Conservation (phyloP, 2,113 vertebrate genomes). For the Delphinapterus leucas region DNA sequence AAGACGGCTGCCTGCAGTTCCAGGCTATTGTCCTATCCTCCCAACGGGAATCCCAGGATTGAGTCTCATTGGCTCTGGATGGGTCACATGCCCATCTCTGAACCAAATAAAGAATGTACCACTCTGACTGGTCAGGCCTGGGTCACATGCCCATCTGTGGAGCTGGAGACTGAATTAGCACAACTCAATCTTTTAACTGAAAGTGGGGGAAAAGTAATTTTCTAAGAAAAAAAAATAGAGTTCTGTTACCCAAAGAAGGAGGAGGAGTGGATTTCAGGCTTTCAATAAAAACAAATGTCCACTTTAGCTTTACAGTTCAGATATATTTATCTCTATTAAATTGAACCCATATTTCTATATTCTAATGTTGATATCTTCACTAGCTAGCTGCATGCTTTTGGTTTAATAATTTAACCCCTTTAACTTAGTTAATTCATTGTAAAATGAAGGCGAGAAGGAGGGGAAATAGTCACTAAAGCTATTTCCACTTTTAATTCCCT, state of each 20-base stretch:
- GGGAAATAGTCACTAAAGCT: neutral
- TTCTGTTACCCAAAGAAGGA: neutral
- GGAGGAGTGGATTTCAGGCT: neutral
- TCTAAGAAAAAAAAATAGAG: neutral
- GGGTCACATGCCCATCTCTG: too few species aligned
- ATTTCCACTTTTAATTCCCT: neutral
- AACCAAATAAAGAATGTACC: neutral
- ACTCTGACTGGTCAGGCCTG: too few species aligned
- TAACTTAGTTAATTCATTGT: neutral
- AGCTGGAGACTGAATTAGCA: neutral
- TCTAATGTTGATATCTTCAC: neutral
- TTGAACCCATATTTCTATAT: neutral
- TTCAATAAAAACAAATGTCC: neutral
- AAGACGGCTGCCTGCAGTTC: neutral
- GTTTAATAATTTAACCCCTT: neutral
- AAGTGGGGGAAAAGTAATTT: neutral
- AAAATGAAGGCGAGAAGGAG: neutral
- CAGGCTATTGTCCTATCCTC: neutral
- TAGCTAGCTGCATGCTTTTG: neutral
- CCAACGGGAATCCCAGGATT: neutral
- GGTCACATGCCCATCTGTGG: neutral
- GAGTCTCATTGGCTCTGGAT: neutral
- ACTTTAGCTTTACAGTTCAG: neutral
- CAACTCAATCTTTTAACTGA: neutral
- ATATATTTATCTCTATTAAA: neutral